These are phyloP conservation scores for Erythrocebus patas DNA, from an alignment of 2,113 vertebrate genomes.

Conservation along the genomic window DNA sequence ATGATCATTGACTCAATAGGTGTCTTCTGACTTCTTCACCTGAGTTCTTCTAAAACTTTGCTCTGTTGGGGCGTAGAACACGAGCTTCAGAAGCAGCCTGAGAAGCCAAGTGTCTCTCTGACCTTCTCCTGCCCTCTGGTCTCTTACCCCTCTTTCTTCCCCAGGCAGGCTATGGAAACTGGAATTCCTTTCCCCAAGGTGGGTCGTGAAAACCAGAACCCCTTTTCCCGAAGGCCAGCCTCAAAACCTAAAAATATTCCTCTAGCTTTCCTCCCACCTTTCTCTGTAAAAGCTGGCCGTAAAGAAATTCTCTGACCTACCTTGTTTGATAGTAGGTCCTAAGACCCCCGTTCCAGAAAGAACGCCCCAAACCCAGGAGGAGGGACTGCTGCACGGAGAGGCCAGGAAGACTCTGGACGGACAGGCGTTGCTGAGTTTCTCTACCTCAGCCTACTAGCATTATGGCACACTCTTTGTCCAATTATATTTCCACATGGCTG, in stretches of 20 bases:
- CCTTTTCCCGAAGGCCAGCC: background rate
- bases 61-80: background rate
- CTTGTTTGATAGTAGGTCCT: background rate
- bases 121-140: background rate
- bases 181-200: background rate
- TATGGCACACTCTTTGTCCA: background rate
- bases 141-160: background rate
- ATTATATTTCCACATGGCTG: background rate
- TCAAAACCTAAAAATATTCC: background rate
- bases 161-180: background rate
- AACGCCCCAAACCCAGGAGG: background rate
- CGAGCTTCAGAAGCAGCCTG: background rate
- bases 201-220: background rate
- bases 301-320: background rate
- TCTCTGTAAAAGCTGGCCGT: background rate
- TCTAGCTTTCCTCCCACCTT: background rate
- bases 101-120: background rate
- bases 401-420: background rate
- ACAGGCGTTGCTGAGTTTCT: background rate
- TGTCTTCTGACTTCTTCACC: background rate
- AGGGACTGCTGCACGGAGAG: background rate
- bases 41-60: constrained; percentile 3
- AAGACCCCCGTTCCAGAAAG: background rate
- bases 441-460: background rate
- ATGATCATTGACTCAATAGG: background rate